These are phyloP conservation scores for Eublepharis macularius DNA, from an alignment of 2,113 vertebrate species.

Conservation along the genomic window DNA sequence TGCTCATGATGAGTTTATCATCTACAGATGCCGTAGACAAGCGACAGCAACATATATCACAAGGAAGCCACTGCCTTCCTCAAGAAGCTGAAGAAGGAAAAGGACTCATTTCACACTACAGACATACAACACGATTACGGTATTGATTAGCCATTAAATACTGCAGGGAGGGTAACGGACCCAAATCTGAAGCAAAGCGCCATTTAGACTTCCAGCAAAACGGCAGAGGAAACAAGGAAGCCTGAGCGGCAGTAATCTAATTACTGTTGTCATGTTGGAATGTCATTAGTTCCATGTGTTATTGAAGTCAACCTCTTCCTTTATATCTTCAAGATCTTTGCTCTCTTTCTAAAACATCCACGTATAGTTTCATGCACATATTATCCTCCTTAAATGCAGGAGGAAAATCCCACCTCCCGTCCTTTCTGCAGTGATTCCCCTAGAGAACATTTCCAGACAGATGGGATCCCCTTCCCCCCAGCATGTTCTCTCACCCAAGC, in stretches of 20 bases:
- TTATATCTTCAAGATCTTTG: background rate
- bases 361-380: constrained; percentile 30
- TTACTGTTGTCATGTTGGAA: accelerated
- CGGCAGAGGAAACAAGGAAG: background rate
- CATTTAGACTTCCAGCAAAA: background rate
- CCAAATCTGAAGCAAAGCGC: background rate
- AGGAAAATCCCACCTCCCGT: constrained; percentile 65
- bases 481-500: constrained; percentile 60
- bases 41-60: background rate
- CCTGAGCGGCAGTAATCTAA: background rate
- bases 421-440: background rate
- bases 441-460: constrained; percentile 38
- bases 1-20: background rate
- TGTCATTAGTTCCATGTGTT: background rate
- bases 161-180: background rate
- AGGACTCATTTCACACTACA: background rate
- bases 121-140: constrained; percentile 18
- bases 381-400: constrained; percentile 76
- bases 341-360: background rate
- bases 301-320: background rate
- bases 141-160: constrained; percentile 28
- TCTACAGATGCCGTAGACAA: background rate
- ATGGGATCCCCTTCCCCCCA: constrained; percentile 27
- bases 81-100: constrained; percentile 20
- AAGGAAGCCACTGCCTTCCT: constrained; percentile 12